Evolutionary conservation across 2,888 invertebrate species (phyloP), one percentile per base, ranked within the genome.

Genomic region (Unio pictorum): DNA sequence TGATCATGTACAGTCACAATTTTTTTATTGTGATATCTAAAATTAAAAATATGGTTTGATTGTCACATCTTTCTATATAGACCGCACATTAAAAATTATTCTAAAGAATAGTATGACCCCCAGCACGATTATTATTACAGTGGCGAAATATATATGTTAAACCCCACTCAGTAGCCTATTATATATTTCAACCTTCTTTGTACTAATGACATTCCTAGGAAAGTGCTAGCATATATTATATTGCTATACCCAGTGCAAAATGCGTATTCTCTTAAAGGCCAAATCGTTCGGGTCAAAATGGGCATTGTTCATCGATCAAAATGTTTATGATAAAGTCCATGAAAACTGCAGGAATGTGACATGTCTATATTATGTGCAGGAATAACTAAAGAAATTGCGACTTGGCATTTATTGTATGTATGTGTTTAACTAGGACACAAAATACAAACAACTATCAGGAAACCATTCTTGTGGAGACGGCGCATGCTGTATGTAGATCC

Each of bases 151-250:
- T n/a, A 54, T 34, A 56, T 61, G 55, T 58, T 20, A 45, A 23
- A 7, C 65, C 69, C 66, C 69, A 69, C 58, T 68, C 60, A 59
- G 55, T 61, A 26, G 8, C 3, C 61, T 55, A 67, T 23, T 23
- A 54, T 56, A 18, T 56, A 55, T 56, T 55, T 61, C 61, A 11
- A 61, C 28, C 45, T 66, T 56, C 17, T 58, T 23, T n/a, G 23
- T 34, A 28, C 65, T 58, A 55, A 58, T 34, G 15, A 23, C 23
- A 23, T 23, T 23, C 23, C 23, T 23, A 23, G 23, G 23, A 23
- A 23, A 23, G 23, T 23, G 23, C 23, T 23, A 23, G 23, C 23
- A 23, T 23, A 59, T 61, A 20, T 67, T 61, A 56, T 67, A 30
- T 28, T 61, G 61, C 23, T 56, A 61, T 55, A 61, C 55, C n/a